Evolutionary conservation across 2,797 vertebrate genomes (phyloP).

Genomic region (Alca torda): DNA sequence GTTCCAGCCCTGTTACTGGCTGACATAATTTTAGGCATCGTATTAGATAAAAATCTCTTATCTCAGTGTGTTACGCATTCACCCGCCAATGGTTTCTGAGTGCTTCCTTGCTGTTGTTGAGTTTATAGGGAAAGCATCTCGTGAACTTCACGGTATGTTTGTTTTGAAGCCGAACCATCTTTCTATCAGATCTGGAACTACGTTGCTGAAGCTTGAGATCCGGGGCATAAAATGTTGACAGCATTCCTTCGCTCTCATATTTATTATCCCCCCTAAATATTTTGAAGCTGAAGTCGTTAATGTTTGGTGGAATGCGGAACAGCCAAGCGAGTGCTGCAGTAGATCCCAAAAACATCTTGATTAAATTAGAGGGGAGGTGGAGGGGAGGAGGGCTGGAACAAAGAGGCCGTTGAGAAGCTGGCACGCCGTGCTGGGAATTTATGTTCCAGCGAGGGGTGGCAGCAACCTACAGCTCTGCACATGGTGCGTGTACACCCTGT

Average conservation of each 20-base stretch:
- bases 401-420: slow-evolving; percentile 72
- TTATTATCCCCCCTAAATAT: slow-evolving; percentile 43
- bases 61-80: neutral
- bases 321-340: neutral
- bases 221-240: neutral
- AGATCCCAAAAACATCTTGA: slow-evolving; percentile 73
- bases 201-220: neutral
- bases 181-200: neutral
- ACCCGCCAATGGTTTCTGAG: neutral
- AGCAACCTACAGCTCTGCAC: slow-evolving; percentile 55
- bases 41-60: neutral
- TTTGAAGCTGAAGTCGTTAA: slow-evolving; percentile 61
- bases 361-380: slow-evolving; percentile 72
- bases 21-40: neutral
- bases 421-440: slow-evolving; percentile 48
- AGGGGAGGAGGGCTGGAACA: slow-evolving; percentile 63
- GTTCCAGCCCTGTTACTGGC: neutral
- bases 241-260: slow-evolving; percentile 31
- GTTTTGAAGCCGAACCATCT: neutral
- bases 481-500: slow-evolving; percentile 24
- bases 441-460: slow-evolving; percentile 65
- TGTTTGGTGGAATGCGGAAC: slow-evolving; percentile 70
- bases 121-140: neutral
- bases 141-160: neutral
- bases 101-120: neutral